Evolutionary conservation across 2,888 invertebrate species (phyloP).

Genomic region (Callyntrura sp.): DNA sequence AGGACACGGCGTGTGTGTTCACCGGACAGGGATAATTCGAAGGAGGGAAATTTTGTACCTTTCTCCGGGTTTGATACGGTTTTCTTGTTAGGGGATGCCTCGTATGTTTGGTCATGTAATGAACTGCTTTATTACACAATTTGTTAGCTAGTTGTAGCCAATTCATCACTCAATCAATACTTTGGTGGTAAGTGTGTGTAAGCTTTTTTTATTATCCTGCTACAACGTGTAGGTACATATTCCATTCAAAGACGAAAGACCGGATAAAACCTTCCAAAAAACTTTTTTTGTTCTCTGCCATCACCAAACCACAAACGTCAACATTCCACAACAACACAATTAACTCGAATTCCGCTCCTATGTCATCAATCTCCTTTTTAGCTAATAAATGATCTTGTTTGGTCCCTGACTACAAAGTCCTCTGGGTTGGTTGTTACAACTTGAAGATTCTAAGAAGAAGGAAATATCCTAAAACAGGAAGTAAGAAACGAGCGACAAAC

Average conservation of each 20-base stretch:
- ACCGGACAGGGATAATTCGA: not conserved
- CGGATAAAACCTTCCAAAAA: not conserved
- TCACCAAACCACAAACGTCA: slow-evolving; percentile 36
- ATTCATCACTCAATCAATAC: slow-evolving; percentile 38
- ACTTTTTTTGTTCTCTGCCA: not conserved
- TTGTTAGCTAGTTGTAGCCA: slow-evolving; percentile 2
- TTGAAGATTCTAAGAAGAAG: slow-evolving; percentile 6
- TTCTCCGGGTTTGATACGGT: not conserved
- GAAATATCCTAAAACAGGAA: not conserved
- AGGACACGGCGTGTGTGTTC: not conserved
- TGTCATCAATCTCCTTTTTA: slow-evolving; percentile 61
- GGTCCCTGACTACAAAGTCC: slow-evolving; percentile 2
- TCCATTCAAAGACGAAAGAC: not conserved
- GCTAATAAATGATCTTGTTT: slow-evolving; percentile 64
- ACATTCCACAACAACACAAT: slow-evolving; percentile 50
- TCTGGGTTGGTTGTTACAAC: slow-evolving; percentile 10
- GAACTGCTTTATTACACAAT: slow-evolving; percentile 18
- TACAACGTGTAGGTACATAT: not conserved
- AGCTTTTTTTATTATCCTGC: slow-evolving; percentile 5
- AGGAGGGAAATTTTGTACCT: not conserved
- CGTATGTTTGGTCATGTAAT: not conserved
- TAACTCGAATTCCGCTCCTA: slow-evolving; percentile 25
- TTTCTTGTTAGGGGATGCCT: not conserved
- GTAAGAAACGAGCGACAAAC: not conserved
- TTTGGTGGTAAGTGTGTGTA: slow-evolving; percentile 13